Conservation (phyloP, 2,888 invertebrate genomes). For the Himalopsyche japonica region DNA sequence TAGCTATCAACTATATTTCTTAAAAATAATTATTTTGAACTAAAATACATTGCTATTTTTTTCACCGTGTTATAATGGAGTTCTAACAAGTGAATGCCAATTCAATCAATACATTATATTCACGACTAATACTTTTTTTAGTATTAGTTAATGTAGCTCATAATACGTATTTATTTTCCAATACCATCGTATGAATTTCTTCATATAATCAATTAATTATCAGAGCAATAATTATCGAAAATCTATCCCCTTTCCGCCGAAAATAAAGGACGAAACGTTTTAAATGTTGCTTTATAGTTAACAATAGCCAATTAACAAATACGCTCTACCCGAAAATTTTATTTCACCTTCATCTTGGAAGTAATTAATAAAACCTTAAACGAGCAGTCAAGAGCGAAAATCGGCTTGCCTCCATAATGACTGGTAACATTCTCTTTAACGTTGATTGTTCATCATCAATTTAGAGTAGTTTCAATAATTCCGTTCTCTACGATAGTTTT, state of each 20-base stretch:
- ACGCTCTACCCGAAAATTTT: not conserved
- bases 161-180: too few species aligned
- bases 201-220: too few species aligned
- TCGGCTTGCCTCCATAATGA: constrained; percentile 1
- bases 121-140: too few species aligned
- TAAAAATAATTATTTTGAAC: too few species aligned
- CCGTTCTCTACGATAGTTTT: not conserved
- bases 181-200: too few species aligned
- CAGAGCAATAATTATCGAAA: too few species aligned
- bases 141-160: too few species aligned
- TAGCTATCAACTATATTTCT: too few species aligned
- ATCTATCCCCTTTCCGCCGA: not conserved
- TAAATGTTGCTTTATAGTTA: not conserved
- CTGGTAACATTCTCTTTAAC: constrained; percentile 28
- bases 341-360: not conserved
- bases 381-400: constrained; percentile 25
- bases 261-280: not conserved
- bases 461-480: not conserved
- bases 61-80: too few species aligned
- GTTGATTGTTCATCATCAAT: constrained; percentile 11
- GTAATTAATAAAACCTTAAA: constrained; percentile 30
- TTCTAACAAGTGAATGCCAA: too few species aligned
- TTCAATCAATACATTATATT: too few species aligned
- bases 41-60: too few species aligned
- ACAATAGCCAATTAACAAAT: constrained; percentile 14